phyloP scores from a whole-genome alignment of 2,113 vertebrate species.

The Silurus glanis region DNA sequence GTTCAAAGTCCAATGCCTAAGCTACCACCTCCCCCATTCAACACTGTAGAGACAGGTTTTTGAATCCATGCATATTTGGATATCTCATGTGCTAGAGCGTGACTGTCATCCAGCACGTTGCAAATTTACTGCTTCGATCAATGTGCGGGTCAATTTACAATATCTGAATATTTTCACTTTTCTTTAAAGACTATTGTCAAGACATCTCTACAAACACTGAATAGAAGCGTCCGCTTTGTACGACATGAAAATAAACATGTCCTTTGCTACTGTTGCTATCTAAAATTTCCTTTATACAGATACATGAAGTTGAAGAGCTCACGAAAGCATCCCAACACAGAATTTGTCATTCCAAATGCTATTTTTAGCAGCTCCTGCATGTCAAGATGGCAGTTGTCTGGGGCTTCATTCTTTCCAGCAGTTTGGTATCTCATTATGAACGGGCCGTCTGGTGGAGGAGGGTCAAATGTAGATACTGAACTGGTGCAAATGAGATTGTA shows the following conservation, averaged over 20 bases:
- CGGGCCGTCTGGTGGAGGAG: neutral
- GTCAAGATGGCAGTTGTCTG: neutral
- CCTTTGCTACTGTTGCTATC: neutral
- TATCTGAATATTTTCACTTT: neutral
- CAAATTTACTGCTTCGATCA: slow-evolving; percentile 8
- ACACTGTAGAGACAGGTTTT: neutral
- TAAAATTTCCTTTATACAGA: neutral
- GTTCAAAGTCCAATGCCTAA: no score
- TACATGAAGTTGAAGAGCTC: neutral
- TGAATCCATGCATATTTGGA: neutral
- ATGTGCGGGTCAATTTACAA: slow-evolving; percentile 6
- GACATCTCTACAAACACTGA: neutral
- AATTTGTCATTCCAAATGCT: neutral
- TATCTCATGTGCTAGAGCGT: neutral
- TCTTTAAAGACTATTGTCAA: neutral
- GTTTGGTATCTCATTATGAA: slow-evolving; percentile 34
- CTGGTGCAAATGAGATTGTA: neutral
- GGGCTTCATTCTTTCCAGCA: neutral
- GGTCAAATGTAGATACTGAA: slow-evolving; percentile 23
- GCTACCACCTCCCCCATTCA: no score
- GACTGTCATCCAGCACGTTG: neutral
- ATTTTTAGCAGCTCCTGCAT: slow-evolving; percentile 1
- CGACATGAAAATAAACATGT: neutral
- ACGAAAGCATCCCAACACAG: neutral
- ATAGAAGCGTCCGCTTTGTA: neutral